These are phyloP conservation scores for Ibidorhyncha struthersii DNA, from an alignment of 2,113 vertebrate species.

Conservation along the genomic window DNA sequence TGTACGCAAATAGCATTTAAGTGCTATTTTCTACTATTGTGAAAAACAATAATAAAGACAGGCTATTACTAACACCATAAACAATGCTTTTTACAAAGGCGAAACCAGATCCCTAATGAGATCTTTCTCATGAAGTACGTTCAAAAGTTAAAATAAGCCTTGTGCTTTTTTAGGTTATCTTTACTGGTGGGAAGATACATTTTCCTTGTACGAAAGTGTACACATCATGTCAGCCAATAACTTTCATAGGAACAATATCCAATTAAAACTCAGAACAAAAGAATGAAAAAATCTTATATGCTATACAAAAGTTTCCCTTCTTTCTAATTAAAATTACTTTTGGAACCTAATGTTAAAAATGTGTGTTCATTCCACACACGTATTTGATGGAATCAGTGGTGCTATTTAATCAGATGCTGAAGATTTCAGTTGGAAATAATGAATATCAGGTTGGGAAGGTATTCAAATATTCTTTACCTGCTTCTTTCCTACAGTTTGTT, in stretches of 20 bases:
- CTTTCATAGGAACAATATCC: background rate
- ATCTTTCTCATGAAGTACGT: background rate
- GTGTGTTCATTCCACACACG: background rate
- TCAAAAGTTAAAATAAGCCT: background rate
- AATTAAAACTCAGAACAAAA: background rate
- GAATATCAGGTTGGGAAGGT: background rate
- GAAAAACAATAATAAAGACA: background rate
- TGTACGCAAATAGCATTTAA: background rate
- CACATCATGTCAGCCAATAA: background rate
- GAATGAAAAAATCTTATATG: background rate
- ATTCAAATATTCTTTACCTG: background rate
- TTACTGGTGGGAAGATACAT: background rate
- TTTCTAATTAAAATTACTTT: constrained; percentile 7
- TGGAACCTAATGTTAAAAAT: background rate
- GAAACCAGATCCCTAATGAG: background rate
- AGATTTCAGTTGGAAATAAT: constrained; percentile 33
- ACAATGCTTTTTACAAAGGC: background rate
- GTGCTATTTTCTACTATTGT: background rate
- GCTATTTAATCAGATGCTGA: constrained; percentile 27
- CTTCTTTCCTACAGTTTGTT: background rate
- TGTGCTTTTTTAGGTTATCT: background rate
- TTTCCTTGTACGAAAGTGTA: background rate
- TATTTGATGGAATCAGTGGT: constrained; percentile 6
- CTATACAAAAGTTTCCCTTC: background rate
- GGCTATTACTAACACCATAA: background rate